A percentile compares a stretch with the other conserved stretches of the same genome.
These are phyloP conservation scores for Aporophyla nigra DNA, from an alignment of 2,888 invertebrate genomes.

Conservation along the genomic window DNA sequence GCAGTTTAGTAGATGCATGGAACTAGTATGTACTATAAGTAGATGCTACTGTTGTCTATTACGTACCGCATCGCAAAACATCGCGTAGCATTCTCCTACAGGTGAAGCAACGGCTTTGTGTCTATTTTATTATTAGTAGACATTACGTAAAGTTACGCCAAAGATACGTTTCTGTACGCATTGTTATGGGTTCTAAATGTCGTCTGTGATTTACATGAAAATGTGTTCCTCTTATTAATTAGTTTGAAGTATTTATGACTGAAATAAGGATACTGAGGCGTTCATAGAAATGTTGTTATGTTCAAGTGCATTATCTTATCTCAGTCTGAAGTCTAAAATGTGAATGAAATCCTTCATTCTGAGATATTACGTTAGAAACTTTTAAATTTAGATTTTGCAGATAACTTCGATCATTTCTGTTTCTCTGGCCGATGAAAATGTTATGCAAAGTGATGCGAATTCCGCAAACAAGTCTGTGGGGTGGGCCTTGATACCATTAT, in stretches of 20 bases:
- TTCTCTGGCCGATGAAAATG: conserved; percentile 31
- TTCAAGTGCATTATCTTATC: conserved; percentile 35
- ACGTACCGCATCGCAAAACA: background rate
- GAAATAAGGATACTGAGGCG: conserved; percentile 36
- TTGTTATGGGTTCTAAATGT: conserved; percentile 52
- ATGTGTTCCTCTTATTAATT: conserved; percentile 37
- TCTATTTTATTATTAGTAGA: conserved; percentile 51
- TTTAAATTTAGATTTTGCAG: conserved; percentile 37
- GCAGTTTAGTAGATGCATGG: conserved; percentile 23
- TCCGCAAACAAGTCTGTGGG: conserved; percentile 38
- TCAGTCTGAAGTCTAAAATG: conserved; percentile 52
- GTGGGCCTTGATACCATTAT: conserved; percentile 31
- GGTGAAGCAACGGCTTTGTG: conserved; percentile 21
- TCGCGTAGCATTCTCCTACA: background rate
- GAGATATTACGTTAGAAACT: conserved; percentile 24
- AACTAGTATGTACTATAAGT: conserved; percentile 4
- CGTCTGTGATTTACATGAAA: conserved; percentile 58
- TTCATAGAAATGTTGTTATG: conserved; percentile 46
- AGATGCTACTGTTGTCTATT: background rate
- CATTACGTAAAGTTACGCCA: conserved; percentile 36
- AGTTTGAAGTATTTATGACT: conserved; percentile 45
- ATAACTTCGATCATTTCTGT: conserved; percentile 36
- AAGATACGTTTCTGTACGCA: conserved; percentile 34
- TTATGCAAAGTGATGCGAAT: conserved; percentile 51
- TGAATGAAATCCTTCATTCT: conserved; percentile 49